A percentile compares a stretch with the other conserved stretches of the same genome.
Evolutionary conservation across 2,797 vertebrate species (phyloP).

Genomic region (Pipistrellus pygmaeus): DNA sequence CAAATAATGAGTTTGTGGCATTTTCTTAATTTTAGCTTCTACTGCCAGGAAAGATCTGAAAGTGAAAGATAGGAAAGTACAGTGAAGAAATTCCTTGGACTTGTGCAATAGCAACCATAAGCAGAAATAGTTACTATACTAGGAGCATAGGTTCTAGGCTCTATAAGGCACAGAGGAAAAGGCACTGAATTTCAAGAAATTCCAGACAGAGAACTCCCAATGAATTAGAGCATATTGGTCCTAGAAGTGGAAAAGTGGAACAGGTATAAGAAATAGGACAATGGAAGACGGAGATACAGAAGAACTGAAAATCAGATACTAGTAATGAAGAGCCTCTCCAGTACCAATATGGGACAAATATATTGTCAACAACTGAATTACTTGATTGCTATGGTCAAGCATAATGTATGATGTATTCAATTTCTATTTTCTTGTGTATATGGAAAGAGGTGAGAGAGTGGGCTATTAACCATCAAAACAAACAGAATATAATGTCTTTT

Average conservation of each 20-base stretch:
- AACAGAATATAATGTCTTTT: background rate
- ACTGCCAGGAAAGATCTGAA: background rate
- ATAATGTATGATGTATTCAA: background rate
- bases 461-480: background rate
- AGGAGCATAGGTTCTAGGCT: background rate
- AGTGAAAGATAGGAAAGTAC: background rate
- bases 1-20: background rate
- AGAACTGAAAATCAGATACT: background rate
- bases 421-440: background rate
- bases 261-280: background rate
- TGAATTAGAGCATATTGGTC: background rate
- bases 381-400: background rate
- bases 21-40: constrained; percentile 20
- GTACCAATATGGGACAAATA: background rate
- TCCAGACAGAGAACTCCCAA: background rate
- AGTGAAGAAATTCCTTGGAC: background rate
- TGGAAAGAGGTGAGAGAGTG: background rate
- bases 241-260: background rate
- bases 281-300: background rate
- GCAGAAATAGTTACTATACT: background rate
- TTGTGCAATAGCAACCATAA: background rate
- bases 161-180: background rate
- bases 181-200: background rate
- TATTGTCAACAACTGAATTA: background rate
- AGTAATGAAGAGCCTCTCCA: background rate